Conservation (phyloP, 2,888 invertebrate species). For the Leucoma salicis region DNA sequence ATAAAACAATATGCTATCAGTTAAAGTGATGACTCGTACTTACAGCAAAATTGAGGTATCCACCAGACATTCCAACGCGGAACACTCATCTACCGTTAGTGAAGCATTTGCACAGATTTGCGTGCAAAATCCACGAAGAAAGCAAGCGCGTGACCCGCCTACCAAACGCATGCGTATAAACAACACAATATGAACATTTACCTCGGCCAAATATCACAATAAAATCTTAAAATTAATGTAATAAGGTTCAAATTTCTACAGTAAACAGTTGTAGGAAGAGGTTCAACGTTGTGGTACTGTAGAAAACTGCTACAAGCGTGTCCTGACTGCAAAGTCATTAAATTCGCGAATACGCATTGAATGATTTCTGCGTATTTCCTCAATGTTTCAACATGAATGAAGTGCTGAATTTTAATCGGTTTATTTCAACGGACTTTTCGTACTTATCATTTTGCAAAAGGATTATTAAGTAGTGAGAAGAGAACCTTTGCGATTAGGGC, state of each 20-base stretch:
- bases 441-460: conserved; percentile 5
- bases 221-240: conserved; percentile 31
- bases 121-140: conserved; percentile 78
- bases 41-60: conserved; percentile 35
- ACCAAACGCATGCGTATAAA: conserved; percentile 55
- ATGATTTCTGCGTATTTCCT: conserved; percentile 78
- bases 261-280: conserved; percentile 40
- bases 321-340: conserved; percentile 58
- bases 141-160: conserved; percentile 74
- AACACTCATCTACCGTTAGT: conserved; percentile 72
- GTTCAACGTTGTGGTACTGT: conserved; percentile 39
- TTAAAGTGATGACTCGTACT: conserved; percentile 30
- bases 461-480: not conserved
- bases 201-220: conserved; percentile 13
- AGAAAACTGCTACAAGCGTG: conserved; percentile 70
- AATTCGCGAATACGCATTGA: conserved; percentile 72
- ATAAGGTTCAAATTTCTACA: conserved; percentile 51
- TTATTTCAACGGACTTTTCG: conserved; percentile 28
- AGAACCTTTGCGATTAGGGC: too few relatives aligned
- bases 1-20: conserved; percentile 10
- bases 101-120: conserved; percentile 65
- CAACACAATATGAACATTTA: conserved; percentile 19
- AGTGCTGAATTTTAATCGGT: conserved; percentile 63
- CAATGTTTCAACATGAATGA: conserved; percentile 73
- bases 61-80: conserved; percentile 63